Percentiles rank a stretch among this genome's conserved stretches.
phyloP scores from a whole-genome alignment of 2,113 vertebrate genomes.

The Gulo gulo region DNA sequence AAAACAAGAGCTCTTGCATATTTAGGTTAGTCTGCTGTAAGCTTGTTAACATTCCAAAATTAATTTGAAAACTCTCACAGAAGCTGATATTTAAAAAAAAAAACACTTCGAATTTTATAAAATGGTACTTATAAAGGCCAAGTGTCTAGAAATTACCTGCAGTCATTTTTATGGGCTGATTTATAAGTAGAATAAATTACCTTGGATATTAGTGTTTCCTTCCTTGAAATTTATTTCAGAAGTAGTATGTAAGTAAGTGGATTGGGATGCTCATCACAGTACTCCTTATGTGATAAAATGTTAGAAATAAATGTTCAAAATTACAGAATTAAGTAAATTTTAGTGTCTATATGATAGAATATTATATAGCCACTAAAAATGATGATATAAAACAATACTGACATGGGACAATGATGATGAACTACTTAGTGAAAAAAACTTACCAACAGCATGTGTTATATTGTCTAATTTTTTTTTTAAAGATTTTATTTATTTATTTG shows the following conservation, averaged over 20 bases:
- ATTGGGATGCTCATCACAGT: neutral
- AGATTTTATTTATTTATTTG: too few relatives aligned
- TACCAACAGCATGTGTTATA: neutral
- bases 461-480: neutral
- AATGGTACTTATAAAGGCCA: constrained; percentile 37
- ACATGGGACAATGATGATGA: neutral
- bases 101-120: constrained; percentile 32
- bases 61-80: constrained; percentile 43
- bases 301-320: neutral
- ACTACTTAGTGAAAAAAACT: neutral
- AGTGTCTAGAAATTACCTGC: neutral
- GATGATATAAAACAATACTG: neutral
- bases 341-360: neutral
- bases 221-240: constrained; percentile 15
- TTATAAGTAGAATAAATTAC: constrained; percentile 16
- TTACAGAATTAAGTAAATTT: neutral
- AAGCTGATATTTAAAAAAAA: neutral
- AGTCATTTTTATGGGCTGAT: neutral
- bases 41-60: constrained; percentile 58
- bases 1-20: constrained; percentile 15
- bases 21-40: constrained; percentile 19
- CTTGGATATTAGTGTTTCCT: neutral
- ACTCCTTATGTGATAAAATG: neutral
- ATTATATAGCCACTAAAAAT: neutral
- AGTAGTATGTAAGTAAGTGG: neutral